Evolutionary conservation across 2,797 vertebrate species (phyloP).

Genomic region (Lycodopsis pacificus): DNA sequence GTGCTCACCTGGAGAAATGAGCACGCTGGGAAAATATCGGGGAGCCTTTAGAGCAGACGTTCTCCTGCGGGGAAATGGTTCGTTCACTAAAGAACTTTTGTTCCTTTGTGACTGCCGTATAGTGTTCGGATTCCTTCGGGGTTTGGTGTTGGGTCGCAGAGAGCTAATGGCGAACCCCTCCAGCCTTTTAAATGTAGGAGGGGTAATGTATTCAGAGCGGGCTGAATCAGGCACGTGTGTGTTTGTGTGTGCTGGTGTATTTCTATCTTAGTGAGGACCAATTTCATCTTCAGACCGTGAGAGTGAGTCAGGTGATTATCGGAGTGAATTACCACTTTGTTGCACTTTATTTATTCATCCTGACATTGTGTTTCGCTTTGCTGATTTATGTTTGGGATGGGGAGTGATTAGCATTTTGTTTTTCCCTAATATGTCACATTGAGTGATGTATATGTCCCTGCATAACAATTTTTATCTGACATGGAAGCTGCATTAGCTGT

Average conservation of each 20-base stretch:
- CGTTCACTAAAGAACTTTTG: neutral
- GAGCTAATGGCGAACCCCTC: conserved; percentile 4
- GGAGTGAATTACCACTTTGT: neutral
- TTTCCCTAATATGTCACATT: neutral
- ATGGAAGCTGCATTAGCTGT: neutral
- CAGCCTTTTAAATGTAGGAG: neutral
- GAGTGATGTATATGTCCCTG: neutral
- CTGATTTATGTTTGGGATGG: neutral
- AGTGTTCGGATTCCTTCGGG: conserved; percentile 8
- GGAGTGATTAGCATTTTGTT: neutral
- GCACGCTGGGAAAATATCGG: neutral
- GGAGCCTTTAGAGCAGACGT: neutral
- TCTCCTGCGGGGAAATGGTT: neutral
- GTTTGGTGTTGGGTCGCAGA: neutral
- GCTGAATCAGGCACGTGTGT: neutral
- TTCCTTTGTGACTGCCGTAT: neutral
- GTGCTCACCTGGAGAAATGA: neutral
- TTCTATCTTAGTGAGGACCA: neutral
- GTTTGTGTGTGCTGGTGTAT: neutral
- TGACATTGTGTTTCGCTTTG: neutral
- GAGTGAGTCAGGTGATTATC: neutral
- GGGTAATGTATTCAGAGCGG: neutral
- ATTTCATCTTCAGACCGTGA: neutral
- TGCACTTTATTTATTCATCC: conserved; percentile 1
- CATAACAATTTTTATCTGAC: too few relatives aligned